Evolutionary conservation across 2,888 invertebrate species (phyloP).

Genomic region (Ectemnius lituratus): DNA sequence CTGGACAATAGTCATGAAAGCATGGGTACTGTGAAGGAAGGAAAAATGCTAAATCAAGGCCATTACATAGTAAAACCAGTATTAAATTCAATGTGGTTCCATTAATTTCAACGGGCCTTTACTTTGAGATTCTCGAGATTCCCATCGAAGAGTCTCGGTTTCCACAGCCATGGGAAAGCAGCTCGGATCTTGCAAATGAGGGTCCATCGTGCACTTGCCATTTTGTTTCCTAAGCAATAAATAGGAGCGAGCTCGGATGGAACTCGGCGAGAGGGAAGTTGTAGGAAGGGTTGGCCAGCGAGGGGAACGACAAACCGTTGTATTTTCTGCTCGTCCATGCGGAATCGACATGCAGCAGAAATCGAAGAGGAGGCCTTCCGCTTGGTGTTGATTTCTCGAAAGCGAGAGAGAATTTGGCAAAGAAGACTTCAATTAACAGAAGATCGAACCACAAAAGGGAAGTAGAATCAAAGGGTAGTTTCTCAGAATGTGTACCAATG

Average conservation of each 20-base stretch:
- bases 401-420: conserved; percentile 5
- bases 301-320: conserved; percentile 49
- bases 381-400: conserved; percentile 18
- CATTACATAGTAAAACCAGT: too few species aligned
- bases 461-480: too few species aligned
- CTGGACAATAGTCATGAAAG: too few species aligned
- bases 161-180: conserved; percentile 41
- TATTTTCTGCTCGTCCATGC: conserved; percentile 63
- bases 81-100: too few species aligned
- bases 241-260: conserved; percentile 30
- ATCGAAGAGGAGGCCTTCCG: conserved; percentile 57
- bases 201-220: conserved; percentile 52
- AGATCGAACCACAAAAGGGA: too few species aligned
- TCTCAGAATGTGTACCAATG: conserved; percentile 22
- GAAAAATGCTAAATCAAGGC: too few species aligned
- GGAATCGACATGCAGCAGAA: conserved; percentile 61
- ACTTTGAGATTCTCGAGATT: too few species aligned
- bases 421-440: conserved; percentile 18
- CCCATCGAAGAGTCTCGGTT: neutral
- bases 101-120: too few species aligned
- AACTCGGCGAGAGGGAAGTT: conserved; percentile 18
- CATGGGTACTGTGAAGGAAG: too few species aligned
- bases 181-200: conserved; percentile 60
- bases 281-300: conserved; percentile 29
- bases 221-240: conserved; percentile 61